phyloP scores from a whole-genome alignment of 35 echinoderm and acorn worm species.

The Hemicentrotus pulcherrimus region DNA sequence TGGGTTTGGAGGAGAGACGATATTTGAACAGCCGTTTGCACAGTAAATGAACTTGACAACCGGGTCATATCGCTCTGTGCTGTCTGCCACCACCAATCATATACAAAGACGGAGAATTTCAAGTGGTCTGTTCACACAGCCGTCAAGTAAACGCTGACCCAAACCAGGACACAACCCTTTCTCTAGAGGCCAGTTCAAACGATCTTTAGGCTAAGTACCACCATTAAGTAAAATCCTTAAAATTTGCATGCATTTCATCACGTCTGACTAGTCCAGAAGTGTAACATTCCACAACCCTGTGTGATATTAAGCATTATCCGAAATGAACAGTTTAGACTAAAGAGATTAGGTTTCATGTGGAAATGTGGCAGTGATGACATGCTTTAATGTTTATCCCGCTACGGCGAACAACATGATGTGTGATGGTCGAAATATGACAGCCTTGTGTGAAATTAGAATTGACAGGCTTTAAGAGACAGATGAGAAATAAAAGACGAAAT shows the following conservation, averaged over 20 bases:
- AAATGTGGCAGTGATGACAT: neutral
- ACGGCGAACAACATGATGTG: neutral
- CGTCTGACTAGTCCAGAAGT: neutral
- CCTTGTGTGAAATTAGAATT: slow-evolving; percentile 3
- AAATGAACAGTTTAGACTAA: too few relatives aligned
- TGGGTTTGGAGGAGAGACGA: neutral
- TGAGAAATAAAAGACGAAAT: neutral
- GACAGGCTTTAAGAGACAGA: neutral
- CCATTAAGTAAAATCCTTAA: neutral
- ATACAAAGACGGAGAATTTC: neutral
- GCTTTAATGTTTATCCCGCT: neutral
- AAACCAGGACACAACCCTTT: too few relatives aligned
- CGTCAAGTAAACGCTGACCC: neutral
- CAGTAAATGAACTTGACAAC: neutral
- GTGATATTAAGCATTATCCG: neutral
- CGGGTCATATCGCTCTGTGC: slow-evolving; percentile 7
- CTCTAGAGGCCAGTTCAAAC: neutral
- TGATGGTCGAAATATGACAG: neutral
- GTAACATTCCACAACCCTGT: neutral
- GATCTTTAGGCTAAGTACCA: neutral
- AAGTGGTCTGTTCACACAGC: neutral
- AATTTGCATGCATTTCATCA: neutral
- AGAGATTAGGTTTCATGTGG: neutral
- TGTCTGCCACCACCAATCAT: neutral
- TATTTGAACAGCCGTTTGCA: slow-evolving; percentile 6